Base-by-base conservation (phyloP, 2,888 invertebrate genomes). In the Dusona sp. region DNA sequence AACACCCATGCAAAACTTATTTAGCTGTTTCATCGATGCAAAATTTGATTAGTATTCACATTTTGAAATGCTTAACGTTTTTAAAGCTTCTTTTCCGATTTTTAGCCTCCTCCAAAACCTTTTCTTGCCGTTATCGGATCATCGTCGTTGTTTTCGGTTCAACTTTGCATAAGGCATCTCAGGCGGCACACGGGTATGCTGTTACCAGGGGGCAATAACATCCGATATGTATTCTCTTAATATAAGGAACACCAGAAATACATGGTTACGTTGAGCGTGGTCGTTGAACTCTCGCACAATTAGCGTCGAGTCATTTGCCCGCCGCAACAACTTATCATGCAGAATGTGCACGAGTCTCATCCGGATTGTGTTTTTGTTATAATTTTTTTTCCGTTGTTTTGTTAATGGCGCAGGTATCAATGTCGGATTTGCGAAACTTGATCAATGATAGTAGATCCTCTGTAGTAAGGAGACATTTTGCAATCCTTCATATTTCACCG, bases 141-240 rank as follows among this genome's bases (percentile, higher is more conserved):
- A 11, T 42, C 42, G 22, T 74, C 74, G 73, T 86, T 83, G 85
- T 86, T 86, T 86, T 75, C 77, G 38, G 73, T 81, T 86, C 86
- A 85, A 88, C 87, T 88, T 90, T 88, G 89, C 88, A 89, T 61
- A 22, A 61, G 36, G 36, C 57, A 65, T 78, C 73, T 54, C 54
- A 25, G 61, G 61, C 11, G 33, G 74, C 57, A 45, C 83, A 73
- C 68, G 74, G 19, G 64, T 70, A 45, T 74, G 68, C 48, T 42
- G 75, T 65, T 85, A 85, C 82, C 64, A 79, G 19, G 29, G 29
- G 86, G 86, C 88, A 88, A 88, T 87, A 87, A 86, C 89, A 88
- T 89, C 88, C 89, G 89, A 88, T 86, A 64, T 83, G 61, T 81
- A 79, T 89, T 89, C 86, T 88, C 89, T 89, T 89, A 89, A 89